A percentile compares a stretch with the other conserved stretches of the same genome.
Conservation (phyloP, 2,888 invertebrate species). For the Neocrepidodera transversa region DNA sequence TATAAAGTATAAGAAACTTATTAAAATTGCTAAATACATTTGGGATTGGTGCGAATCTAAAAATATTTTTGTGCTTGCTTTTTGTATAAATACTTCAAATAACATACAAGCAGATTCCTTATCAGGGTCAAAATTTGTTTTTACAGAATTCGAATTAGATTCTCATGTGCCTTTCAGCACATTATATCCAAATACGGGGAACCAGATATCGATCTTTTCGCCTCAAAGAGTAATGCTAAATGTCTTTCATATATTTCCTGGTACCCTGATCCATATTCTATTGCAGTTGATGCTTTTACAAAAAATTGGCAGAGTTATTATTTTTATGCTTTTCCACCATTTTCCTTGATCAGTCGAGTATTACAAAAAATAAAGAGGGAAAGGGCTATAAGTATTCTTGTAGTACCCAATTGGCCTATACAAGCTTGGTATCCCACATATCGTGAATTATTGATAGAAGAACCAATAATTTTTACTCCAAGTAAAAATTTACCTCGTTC, state of each 20-base stretch:
- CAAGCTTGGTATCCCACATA: background rate
- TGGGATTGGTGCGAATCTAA: constrained; percentile 21
- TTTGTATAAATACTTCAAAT: constrained; percentile 11
- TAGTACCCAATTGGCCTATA: constrained; percentile 21
- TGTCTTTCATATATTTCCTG: constrained; percentile 21
- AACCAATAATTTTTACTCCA: background rate
- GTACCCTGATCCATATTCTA: constrained; percentile 2
- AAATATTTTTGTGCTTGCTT: constrained; percentile 13
- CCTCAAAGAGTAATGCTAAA: constrained; percentile 19
- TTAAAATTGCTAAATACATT: constrained; percentile 5
- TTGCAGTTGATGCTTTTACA: constrained; percentile 19
- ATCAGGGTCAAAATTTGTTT: constrained; percentile 6
- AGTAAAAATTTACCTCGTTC: background rate
- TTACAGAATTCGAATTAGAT: constrained; percentile 10
- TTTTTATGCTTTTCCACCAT: constrained; percentile 31
- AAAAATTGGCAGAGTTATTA: constrained; percentile 10
- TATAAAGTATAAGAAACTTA: constrained; percentile 9
- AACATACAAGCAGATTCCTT: constrained; percentile 16
- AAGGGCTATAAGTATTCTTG: constrained; percentile 18
- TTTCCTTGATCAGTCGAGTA: constrained; percentile 17
- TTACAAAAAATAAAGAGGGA: constrained; percentile 17
- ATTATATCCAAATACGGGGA: constrained; percentile 10
- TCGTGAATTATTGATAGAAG: background rate
- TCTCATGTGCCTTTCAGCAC: background rate
- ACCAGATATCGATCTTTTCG: constrained; percentile 22